Evolutionary conservation across 1,140 invertebrate genomes (phyloP), one percentile per base, ranked within the genome.

Genomic region (Apis cerana): DNA sequence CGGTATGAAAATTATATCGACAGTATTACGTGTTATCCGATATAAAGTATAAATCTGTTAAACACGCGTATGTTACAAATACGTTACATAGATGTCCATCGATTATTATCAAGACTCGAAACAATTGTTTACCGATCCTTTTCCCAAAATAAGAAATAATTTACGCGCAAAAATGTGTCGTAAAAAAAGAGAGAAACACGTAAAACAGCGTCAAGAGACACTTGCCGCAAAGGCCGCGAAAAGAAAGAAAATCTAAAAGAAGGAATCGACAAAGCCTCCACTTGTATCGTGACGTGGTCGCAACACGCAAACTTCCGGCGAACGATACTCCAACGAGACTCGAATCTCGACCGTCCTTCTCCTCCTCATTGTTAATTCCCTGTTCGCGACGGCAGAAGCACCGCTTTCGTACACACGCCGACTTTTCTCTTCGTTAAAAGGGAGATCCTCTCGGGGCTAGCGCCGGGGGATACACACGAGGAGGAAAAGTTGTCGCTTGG

Each of bases 401-500:
- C 17, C 50, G 68, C 68, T 27, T 33, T 33, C 48, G 52, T 48
- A 27, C n/a, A 21, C 23, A 13, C n/a, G 12, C 8, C 56, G 62
- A 52, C 61, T 48, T 81, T 64, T 64, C 58, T 50, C 23, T 21
- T 17, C 27, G 48, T 43, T 61, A 43, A 77, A 77, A 69, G 27
- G 65, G 50, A 64, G 70, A 82, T 77, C 50, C 74, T 65, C 59
- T 9, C 50, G 33, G 80, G 80, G 56, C 33, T n/a, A 1, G 27
- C 27, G 27, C 27, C 27, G 27, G 23, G 21, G 54, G 19, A 59
- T 70, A 58, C 67, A 67, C 50, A 2, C n/a, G 15, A 67, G 33
- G 75, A 78, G 59, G 62, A 21, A 82, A 82, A 82, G 74, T 76
- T 69, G 72, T 23, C 80, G 64, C 80, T 54, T 12, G 72, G 48